Conservation (phyloP, 2,888 invertebrate genomes). For the Embidobia sp. region DNA sequence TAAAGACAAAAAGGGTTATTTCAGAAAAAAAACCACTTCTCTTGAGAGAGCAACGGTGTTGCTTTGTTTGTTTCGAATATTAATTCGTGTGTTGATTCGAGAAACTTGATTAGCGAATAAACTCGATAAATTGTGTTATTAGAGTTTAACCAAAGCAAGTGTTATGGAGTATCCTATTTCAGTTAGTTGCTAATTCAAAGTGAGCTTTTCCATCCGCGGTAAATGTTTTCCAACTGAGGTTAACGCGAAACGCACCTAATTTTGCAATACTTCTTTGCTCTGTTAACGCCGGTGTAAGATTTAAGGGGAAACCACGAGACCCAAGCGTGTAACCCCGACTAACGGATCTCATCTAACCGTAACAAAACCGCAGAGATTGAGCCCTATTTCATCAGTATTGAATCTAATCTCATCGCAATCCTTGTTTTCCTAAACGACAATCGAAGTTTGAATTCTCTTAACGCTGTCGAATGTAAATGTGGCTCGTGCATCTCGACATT, state of each 20-base stretch:
- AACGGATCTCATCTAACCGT: conserved; percentile 18
- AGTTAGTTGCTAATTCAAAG: no score
- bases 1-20: no score
- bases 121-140: no score
- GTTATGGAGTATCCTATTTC: no score
- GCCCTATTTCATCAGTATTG: conserved; percentile 44
- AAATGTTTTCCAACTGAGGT: no score
- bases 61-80: no score
- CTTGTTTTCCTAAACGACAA: conserved; percentile 55
- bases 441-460: conserved; percentile 53
- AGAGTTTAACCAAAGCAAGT: no score
- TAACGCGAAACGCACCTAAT: background rate
- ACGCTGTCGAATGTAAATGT: conserved; percentile 58
- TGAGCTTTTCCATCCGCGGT: no score
- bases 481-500: conserved; percentile 16
- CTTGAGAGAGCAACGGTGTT: no score
- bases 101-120: no score
- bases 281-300: background rate
- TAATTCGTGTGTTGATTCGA: no score
- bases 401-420: conserved; percentile 54
- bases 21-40: no score
- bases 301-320: background rate
- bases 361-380: conserved; percentile 38
- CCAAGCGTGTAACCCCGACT: conserved; percentile 2
- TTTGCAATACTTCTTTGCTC: background rate